Evolutionary conservation across 37 sponge, comb jelly and placozoan species (phyloP).

Genomic region (Tethya wilhelma): DNA sequence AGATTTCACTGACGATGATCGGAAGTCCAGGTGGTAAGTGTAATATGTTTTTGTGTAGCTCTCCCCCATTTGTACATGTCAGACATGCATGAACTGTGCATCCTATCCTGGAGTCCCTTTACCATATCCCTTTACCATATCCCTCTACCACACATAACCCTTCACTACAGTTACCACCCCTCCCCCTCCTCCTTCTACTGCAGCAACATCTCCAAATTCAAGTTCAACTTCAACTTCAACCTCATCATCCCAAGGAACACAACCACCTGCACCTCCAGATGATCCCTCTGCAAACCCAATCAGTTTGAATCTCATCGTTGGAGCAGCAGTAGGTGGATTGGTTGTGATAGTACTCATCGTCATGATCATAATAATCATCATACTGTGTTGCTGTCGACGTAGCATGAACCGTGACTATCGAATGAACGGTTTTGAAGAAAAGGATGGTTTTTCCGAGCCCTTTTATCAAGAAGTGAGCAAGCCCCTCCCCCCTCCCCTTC

Average conservation of each 20-base stretch:
- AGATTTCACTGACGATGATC: too few relatives aligned
- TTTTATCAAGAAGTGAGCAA: conserved; percentile 47
- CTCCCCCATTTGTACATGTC: not conserved
- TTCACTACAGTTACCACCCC: not conserved
- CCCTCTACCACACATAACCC: not conserved
- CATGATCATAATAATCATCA: conserved; percentile 4
- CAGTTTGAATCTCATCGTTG: not conserved
- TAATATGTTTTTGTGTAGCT: too few relatives aligned
- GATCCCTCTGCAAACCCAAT: not conserved
- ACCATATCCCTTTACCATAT: too few relatives aligned
- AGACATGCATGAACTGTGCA: too few relatives aligned
- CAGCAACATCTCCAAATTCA: not conserved
- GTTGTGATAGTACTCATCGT: conserved; percentile 14
- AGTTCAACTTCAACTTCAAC: not conserved
- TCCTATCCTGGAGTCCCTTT: too few relatives aligned
- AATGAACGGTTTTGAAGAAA: not conserved
- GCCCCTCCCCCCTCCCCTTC: conserved; percentile 53
- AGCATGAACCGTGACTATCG: not conserved
- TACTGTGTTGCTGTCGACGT: not conserved
- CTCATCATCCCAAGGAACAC: not conserved
- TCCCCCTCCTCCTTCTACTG: not conserved
- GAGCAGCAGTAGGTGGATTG: conserved; percentile 1
- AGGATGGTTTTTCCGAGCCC: conserved; percentile 11
- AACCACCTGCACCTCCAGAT: not conserved
- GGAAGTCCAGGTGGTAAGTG: too few relatives aligned